These are phyloP conservation scores for Nothoprocta perdicaria DNA, from an alignment of 2,113 vertebrate species.

Conservation along the genomic window DNA sequence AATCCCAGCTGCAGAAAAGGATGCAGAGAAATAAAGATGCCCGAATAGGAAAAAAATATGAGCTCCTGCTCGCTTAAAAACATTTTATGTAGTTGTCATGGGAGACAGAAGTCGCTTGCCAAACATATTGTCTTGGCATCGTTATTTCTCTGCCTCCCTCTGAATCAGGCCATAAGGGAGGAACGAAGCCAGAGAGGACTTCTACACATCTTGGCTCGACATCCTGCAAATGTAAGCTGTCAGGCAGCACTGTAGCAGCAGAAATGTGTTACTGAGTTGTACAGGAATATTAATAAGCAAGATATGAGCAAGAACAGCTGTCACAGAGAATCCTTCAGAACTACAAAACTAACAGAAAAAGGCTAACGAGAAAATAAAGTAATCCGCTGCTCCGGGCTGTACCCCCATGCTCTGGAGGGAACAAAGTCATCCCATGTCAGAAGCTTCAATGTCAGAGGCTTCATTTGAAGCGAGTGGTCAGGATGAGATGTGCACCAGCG, in stretches of 20 bases:
- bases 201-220: conserved; percentile 32
- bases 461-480: not conserved
- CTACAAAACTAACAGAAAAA: not conserved
- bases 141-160: conserved; percentile 27
- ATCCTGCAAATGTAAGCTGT: conserved; percentile 29
- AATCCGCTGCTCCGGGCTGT: not conserved
- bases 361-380: not conserved
- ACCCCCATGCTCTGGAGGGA: not conserved
- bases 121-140: conserved; percentile 29
- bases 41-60: not conserved
- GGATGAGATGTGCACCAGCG: not conserved
- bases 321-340: conserved; percentile 9
- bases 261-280: not conserved
- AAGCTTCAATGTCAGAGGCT: not conserved
- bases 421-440: not conserved
- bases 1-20: conserved; percentile 7
- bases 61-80: conserved; percentile 21
- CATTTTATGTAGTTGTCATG: not conserved
- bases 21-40: conserved; percentile 33
- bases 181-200: conserved; percentile 50
- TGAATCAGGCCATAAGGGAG: conserved; percentile 61
- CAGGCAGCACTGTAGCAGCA: conserved; percentile 39
- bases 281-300: conserved; percentile 57
- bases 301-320: conserved; percentile 44
- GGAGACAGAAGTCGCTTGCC: conserved; percentile 43